Conservation (phyloP, 35 echinoderm and acorn worm genomes). For the Apostichopus parvimensis region DNA sequence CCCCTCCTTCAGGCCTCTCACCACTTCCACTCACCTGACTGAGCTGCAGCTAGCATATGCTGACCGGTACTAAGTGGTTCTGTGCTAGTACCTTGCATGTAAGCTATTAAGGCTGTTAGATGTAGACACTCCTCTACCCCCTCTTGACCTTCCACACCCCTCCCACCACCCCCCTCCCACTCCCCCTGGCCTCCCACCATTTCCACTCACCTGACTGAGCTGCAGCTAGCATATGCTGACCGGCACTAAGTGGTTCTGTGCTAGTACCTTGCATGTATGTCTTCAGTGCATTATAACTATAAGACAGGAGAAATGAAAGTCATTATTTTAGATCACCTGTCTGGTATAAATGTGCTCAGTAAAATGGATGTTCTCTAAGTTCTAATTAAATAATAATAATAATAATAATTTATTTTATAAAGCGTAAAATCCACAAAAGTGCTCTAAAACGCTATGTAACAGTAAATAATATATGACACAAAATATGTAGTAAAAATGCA, state of each 20-base stretch:
- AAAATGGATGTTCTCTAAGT: too few relatives aligned
- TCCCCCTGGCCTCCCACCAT: conserved; percentile 24
- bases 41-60: conserved; percentile 88
- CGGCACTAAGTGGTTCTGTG: conserved; percentile 63
- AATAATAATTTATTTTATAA: too few relatives aligned
- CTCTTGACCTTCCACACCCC: not conserved
- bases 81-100: conserved; percentile 69
- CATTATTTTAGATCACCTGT: too few relatives aligned
- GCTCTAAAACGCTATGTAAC: too few relatives aligned
- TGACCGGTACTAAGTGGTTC: conserved; percentile 68
- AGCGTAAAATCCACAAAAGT: too few relatives aligned
- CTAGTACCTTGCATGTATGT: conserved; percentile 76
- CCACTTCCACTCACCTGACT: too few relatives aligned
- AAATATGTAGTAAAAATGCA: too few relatives aligned
- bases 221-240: conserved; percentile 85
- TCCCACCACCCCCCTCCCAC: conserved; percentile 62
- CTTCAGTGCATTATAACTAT: conserved; percentile 97
- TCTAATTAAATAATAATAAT: too few relatives aligned
- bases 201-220: conserved; percentile 82
- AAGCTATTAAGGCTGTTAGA: conserved; percentile 65
- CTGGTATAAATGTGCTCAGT: too few relatives aligned
- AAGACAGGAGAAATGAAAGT: conserved; percentile 1
- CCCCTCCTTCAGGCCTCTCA: too few relatives aligned
- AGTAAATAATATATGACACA: too few relatives aligned
- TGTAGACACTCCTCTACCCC: not conserved